Evolutionary conservation across 2,888 invertebrate species (phyloP), one percentile per base, ranked within the genome.

Genomic region (Muscina levida): DNA sequence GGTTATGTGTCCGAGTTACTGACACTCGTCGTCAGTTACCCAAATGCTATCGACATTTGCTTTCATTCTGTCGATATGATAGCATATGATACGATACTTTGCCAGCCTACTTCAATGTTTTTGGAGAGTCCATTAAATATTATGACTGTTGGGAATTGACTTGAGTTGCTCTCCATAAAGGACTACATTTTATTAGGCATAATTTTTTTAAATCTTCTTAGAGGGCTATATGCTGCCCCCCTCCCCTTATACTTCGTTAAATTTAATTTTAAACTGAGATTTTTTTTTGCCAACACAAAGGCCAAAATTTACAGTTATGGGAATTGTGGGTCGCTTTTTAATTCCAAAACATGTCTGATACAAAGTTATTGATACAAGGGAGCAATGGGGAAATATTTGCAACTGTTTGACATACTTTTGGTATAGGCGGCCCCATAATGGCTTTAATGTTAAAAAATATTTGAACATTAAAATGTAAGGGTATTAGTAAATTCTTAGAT

Each of bases 61-160:
- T 51, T 51, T 65, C 46, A 65, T 48, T 68, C 59, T 77, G 68
- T 37, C 59, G 39, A 77, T n/a, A n/a, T n/a, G n/a, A n/a, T n/a
- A n/a, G n/a, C n/a, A n/a, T n/a, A n/a, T n/a, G n/a, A n/a, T 48
- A 48, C 51, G 56, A 71, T 48, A 19, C 31, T 31, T 5, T 31
- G 31, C 15, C 46, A 19, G 19, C 44, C 48, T 37, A 31, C 62
- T 13, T 17, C 6, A 19, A 24, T 48, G 37, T 19, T 59, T 13
- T 37, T 42, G 24, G 46, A n/a, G 37, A 68, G 68, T 68, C 73
- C 65, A 78, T 78, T 78, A 78, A 78, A 78, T 73, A 39, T 73
- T 73, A 78, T 73, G 73, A 78, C 73, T 70, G 24, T 44, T 70
- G 73, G 70, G 59, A 78, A 71, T 78, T 73, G 73, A 56, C 10